Evolutionary conservation across 2,888 invertebrate genomes (phyloP), one percentile per base, ranked within the genome.

Genomic region (Mimumesa dahlbomi): DNA sequence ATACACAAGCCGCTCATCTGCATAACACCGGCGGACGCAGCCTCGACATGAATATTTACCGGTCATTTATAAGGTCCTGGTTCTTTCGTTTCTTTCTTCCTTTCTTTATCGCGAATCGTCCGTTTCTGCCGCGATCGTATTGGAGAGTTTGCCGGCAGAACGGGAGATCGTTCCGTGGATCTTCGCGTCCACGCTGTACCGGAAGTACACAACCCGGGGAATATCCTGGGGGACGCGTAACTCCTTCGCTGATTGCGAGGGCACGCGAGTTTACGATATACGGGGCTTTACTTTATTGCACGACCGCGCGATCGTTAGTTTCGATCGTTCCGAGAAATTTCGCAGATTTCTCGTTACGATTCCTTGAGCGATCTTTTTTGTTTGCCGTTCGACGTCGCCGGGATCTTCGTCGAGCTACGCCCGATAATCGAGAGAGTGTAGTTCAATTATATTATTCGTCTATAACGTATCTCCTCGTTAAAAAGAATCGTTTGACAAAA

Each of bases 21-120:
- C 83, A 82, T 82, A 82, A 83, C 83, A 81, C 72, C 73, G 78
- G 68, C 72, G 65, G 78, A 78, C 83, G 79, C 78, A 79, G 73
- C 78, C 81, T 83, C 83, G 81, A 83, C 83, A 83, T 83, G 83
- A 82, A 82, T 82, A 82, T 83, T 82, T 82, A 83, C 79, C 83
- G 82, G 82, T 80, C 81, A 75, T 78, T 83, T 75, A 82, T 82
- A 71, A 82, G 54, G 71, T 75, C 75, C 74, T 69, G 71, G 53
- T n/a, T n/a, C n/a, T n/a, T n/a, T n/a, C n/a, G n/a, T n/a, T 53
- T 38, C 63, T 50, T 49, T 45, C 14, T 29, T 67, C 63, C 43
- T 53, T 38, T 46, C 70, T 72, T 72, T 77, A 63, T 70, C 76
- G 67, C 58, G 71, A 77, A 63, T 34, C 36, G 5, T 13, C n/a